Evolutionary conservation across 2,797 vertebrate genomes (phyloP).

Genomic region (Oreochromis mossambicus): DNA sequence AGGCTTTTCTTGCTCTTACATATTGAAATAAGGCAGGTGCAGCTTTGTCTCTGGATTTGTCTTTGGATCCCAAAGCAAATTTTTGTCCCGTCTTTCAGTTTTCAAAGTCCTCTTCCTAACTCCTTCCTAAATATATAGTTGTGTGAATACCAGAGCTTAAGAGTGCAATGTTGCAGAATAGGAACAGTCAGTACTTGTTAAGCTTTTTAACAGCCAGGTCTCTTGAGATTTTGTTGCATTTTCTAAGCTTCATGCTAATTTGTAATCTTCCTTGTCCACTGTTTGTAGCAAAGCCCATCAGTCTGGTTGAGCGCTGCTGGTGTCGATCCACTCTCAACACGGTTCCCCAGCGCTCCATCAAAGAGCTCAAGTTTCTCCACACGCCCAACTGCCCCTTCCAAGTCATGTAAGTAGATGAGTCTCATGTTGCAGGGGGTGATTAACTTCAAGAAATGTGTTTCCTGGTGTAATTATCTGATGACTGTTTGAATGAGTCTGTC

Average conservation of each 20-base stretch:
- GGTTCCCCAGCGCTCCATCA: constrained; percentile 79
- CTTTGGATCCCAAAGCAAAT: not conserved
- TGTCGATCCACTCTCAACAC: constrained; percentile 79
- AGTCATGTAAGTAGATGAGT: constrained; percentile 77
- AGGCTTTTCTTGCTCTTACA: not conserved
- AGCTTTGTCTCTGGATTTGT: not conserved
- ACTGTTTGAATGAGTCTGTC: not conserved
- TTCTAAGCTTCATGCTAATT: not conserved
- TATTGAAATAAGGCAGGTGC: not conserved
- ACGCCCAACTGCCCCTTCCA: constrained; percentile 84
- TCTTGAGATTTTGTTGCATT: not conserved
- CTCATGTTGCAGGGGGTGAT: not conserved
- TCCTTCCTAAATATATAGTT: not conserved
- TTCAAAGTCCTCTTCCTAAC: not conserved
- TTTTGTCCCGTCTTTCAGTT: not conserved
- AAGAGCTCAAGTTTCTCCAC: constrained; percentile 83
- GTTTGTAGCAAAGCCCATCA: constrained; percentile 79
- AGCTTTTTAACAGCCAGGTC: not conserved
- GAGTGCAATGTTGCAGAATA: not conserved
- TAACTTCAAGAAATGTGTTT: not conserved
- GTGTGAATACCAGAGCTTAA: not conserved
- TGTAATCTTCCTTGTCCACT: not conserved
- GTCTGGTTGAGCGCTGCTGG: constrained; percentile 81
- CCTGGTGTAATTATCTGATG: not conserved
- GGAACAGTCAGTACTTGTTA: not conserved